These are phyloP conservation scores for Metopolophium dirhodum DNA, from an alignment of 1,140 invertebrate genomes.

Conservation along the genomic window DNA sequence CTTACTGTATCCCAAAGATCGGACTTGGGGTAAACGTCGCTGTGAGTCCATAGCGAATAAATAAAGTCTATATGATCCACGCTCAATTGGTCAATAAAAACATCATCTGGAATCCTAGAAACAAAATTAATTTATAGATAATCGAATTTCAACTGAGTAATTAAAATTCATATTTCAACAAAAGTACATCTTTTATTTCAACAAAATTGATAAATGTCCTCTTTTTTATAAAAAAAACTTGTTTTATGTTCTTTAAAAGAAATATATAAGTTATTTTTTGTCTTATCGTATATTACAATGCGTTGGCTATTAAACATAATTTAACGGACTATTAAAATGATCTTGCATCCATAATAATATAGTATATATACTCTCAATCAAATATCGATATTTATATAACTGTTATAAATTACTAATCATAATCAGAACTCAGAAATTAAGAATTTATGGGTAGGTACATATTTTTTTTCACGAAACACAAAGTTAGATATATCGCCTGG, in stretches of 20 bases:
- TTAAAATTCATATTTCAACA: background rate
- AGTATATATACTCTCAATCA: no score
- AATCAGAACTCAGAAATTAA: no score
- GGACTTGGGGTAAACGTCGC: constrained; percentile 58
- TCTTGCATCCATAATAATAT: no score
- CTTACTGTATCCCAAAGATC: constrained; percentile 57
- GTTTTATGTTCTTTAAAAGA: no score
- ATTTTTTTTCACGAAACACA: no score
- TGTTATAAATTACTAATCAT: no score
- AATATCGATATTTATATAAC: no score
- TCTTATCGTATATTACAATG: no score
- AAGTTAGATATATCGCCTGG: no score
- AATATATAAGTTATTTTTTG: background rate
- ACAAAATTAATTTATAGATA: background rate
- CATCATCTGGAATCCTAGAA: constrained; percentile 6
- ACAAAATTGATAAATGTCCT: background rate
- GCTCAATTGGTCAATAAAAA: constrained; percentile 36
- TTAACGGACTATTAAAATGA: no score
- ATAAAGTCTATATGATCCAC: constrained; percentile 57
- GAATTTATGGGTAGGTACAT: no score
- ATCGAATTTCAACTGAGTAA: background rate
- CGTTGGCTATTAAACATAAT: no score
- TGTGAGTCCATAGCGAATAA: constrained; percentile 59
- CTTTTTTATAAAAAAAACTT: background rate
- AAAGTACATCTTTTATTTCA: background rate